Conservation (phyloP, 2,113 vertebrate species). For the Cyanoderma ruficeps region DNA sequence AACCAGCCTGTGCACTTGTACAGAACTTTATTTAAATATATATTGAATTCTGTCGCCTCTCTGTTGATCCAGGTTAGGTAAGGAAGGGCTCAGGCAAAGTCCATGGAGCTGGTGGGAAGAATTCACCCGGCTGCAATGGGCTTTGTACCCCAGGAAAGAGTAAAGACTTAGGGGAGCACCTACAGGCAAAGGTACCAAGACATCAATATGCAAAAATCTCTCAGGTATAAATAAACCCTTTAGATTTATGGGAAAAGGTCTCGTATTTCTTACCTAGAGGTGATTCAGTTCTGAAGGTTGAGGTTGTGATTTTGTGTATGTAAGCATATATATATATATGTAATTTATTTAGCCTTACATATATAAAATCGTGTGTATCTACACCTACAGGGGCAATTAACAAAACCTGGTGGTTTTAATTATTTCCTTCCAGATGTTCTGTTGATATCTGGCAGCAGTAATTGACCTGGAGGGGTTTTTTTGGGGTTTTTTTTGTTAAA, state of each 20-base stretch:
- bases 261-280: conserved; percentile 58
- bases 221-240: conserved; percentile 64
- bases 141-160: background rate
- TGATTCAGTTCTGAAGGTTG: background rate
- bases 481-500: background rate
- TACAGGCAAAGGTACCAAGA: conserved; percentile 10
- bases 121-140: background rate
- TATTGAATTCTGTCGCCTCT: background rate
- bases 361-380: background rate
- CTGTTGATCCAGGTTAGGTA: background rate
- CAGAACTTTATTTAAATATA: background rate
- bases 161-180: background rate
- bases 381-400: background rate
- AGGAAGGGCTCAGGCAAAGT: background rate
- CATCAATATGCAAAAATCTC: conserved; percentile 61
- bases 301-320: background rate
- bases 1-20: background rate
- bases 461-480: background rate
- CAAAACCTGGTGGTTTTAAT: background rate
- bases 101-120: background rate
- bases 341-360: background rate
- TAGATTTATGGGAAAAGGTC: conserved; percentile 14
- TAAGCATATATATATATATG: background rate
- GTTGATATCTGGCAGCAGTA: background rate
- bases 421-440: background rate